Conservation (phyloP, 2,797 vertebrate species). For the Liparis tanakae region DNA sequence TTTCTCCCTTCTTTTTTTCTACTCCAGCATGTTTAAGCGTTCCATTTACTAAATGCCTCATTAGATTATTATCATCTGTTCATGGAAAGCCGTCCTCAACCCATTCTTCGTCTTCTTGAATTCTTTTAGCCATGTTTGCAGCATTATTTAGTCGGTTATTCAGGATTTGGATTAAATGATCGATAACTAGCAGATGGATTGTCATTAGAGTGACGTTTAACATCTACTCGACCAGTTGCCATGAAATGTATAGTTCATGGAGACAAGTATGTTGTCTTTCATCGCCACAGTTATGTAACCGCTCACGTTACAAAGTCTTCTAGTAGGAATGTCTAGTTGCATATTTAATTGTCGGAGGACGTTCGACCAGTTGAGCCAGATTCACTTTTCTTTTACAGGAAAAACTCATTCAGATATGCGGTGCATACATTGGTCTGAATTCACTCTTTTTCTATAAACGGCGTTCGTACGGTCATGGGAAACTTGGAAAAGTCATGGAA, state of each 20-base stretch:
- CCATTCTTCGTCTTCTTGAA: too few species aligned
- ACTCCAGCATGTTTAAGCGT: background rate
- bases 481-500: too few species aligned
- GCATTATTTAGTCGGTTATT: too few species aligned
- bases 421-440: background rate
- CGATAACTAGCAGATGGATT: background rate
- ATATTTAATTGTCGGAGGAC: background rate
- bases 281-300: background rate
- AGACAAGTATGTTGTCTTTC: background rate
- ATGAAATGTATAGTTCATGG: background rate
- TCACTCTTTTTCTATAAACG: background rate
- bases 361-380: background rate
- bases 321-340: background rate
- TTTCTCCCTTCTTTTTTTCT: background rate
- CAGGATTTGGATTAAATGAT: too few species aligned
- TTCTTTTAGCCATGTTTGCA: too few species aligned
- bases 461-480: too few species aligned
- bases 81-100: conserved; percentile 18
- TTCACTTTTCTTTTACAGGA: background rate
- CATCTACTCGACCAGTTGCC: background rate
- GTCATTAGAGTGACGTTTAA: background rate
- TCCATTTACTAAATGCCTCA: conserved; percentile 11
- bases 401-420: background rate
- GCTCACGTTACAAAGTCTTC: background rate
- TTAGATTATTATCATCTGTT: conserved; percentile 18